Evolutionary conservation across 2,888 invertebrate species (phyloP).

Genomic region (Stenchaetothrips biformis): DNA sequence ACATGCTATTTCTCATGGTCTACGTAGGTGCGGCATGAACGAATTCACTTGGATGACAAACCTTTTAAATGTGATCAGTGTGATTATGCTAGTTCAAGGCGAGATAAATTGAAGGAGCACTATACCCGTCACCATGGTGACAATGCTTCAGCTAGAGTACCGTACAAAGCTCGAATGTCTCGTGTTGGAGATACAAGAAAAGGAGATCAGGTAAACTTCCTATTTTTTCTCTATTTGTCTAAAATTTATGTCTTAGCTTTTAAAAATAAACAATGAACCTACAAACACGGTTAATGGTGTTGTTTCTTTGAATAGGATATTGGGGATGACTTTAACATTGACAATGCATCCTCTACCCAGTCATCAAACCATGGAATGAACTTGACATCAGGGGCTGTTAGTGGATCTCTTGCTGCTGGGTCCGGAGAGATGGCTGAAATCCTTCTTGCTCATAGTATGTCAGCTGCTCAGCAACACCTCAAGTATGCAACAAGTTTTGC

Average conservation of each 20-base stretch:
- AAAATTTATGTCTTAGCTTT: too few relatives aligned
- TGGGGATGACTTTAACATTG: neutral
- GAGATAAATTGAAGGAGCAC: constrained; percentile 61
- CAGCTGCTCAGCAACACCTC: neutral
- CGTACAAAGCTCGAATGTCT: constrained; percentile 46
- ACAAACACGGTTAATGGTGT: neutral
- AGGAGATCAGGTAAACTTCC: neutral
- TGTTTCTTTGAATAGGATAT: neutral
- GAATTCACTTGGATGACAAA: constrained; percentile 59
- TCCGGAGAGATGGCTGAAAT: constrained; percentile 1
- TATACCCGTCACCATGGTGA: constrained; percentile 52
- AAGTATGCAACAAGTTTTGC: constrained; percentile 17
- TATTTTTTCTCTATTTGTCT: neutral
- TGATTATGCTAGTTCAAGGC: constrained; percentile 59
- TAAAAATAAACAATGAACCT: too few relatives aligned
- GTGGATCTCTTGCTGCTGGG: neutral
- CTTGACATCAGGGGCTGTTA: neutral
- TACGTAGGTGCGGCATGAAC: constrained; percentile 54
- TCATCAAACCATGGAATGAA: constrained; percentile 7
- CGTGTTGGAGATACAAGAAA: constrained; percentile 15
- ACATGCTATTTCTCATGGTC: neutral
- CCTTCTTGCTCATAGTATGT: neutral
- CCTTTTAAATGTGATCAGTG: constrained; percentile 60
- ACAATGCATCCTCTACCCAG: constrained; percentile 2
- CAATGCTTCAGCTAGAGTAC: constrained; percentile 51